Evolutionary conservation across 2,888 invertebrate genomes (phyloP), one percentile per base, ranked within the genome.

Genomic region (Merodon equestris): DNA sequence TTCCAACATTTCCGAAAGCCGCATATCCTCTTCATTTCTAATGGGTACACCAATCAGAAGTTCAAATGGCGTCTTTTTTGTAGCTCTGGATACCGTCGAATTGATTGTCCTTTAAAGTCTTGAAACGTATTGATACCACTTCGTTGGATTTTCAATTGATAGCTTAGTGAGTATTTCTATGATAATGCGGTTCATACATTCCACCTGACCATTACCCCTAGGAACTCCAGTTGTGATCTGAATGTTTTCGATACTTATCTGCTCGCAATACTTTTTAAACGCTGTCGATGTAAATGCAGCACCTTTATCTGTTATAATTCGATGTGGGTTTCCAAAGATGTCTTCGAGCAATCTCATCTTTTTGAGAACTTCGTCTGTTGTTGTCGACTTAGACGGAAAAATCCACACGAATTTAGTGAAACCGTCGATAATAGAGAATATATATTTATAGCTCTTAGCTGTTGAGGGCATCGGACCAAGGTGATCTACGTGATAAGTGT

Each of bases 141-240:
- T 61, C 3, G 50, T 13, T 9, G 40, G 60, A 40, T 61, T 27
- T 50, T 50, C 19, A 4, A 50, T 9, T 9, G 48, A 60, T 17
- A 60, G n/a, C 14, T 48, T 60, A 9, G 48, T 60, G n/a, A 48
- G 15, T 38, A 38, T 18, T 27, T 10, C 2, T 1, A 10, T 57
- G 2, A 57, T 83, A 3, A 81, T 84, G 9, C 83, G 61, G 70
- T 88, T 86, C 0, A 86, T 70, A 4, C 85, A 75, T 53, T 87
- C 85, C 0, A 85, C 85, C 60, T 88, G 87, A 0, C 87, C 86
- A 66, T 88, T 87, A n/a, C 85, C 84, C 40, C 86, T 47, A 10
- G 88, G 86, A 9, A 87, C 67, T 9, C 86, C 82, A 1, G 73
- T 75, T 1, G 75, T 73, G 2, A 86, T 85, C 3, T 47, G 13